phyloP scores from a whole-genome alignment of 2,888 invertebrate genomes.

The Diabrotica balteata region DNA sequence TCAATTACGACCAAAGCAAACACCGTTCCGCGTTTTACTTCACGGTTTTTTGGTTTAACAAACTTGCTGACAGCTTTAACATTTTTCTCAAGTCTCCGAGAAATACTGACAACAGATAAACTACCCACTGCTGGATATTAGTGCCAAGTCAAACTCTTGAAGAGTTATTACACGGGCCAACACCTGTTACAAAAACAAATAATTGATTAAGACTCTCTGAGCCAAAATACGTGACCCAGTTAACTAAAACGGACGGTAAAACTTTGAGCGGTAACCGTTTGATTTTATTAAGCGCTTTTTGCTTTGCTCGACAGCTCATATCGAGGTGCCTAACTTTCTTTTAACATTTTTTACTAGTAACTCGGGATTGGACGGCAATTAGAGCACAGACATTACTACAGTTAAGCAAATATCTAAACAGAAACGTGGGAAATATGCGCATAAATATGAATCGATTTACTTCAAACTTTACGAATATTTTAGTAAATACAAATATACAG shows the following conservation, averaged over 20 bases:
- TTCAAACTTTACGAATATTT: no score
- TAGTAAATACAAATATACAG: no score
- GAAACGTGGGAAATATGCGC: no score
- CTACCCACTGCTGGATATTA: conserved; percentile 2
- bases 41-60: no score
- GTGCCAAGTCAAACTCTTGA: conserved; percentile 4
- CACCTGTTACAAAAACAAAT: conserved; percentile 25
- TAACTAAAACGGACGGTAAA: conserved; percentile 10
- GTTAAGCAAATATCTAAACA: no score
- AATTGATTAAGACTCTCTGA: conserved; percentile 15
- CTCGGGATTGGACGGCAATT: no score
- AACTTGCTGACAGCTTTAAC: not conserved
- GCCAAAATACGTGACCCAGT: conserved; percentile 17
- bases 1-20: no score
- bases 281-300: conserved; percentile 15
- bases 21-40: no score
- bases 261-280: conserved; percentile 10
- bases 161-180: conserved; percentile 8
- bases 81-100: conserved; percentile 4
- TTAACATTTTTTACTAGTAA: no score
- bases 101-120: conserved; percentile 4
- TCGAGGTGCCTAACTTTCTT: no score
- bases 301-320: not conserved
- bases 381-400: no score
- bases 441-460: no score